Percentiles rank a stretch among this genome's conserved stretches.
Evolutionary conservation across 2,113 vertebrate genomes (phyloP).

Genomic region (Pao palembangensis): DNA sequence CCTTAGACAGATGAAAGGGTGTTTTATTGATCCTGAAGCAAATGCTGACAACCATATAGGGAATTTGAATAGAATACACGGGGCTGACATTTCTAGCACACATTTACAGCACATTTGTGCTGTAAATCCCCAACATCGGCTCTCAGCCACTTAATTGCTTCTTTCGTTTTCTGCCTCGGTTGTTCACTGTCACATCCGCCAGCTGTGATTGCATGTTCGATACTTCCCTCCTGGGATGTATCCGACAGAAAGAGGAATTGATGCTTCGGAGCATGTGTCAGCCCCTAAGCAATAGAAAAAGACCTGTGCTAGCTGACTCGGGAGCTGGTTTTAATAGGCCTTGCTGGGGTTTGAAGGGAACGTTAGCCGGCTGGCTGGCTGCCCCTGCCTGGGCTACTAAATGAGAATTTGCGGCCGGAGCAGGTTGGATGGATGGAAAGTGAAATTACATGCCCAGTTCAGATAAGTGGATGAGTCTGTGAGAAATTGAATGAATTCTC

Average conservation of each 20-base stretch:
- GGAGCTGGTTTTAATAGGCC: constrained; percentile 40
- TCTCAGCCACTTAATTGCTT: too few species aligned
- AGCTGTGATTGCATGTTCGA: neutral
- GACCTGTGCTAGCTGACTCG: constrained; percentile 19
- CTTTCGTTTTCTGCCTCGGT: neutral
- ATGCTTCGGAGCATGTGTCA: constrained; percentile 12
- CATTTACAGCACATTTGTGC: too few species aligned
- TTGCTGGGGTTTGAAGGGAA: constrained; percentile 41
- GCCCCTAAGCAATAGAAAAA: constrained; percentile 15
- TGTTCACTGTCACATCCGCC: neutral
- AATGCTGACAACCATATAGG: too few species aligned
- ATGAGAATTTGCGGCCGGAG: constrained; percentile 44
- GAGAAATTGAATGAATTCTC: constrained; percentile 49
- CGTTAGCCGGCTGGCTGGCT: constrained; percentile 11
- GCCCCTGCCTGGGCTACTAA: constrained; percentile 31
- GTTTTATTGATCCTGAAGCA: too few species aligned
- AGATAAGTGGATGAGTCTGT: constrained; percentile 48
- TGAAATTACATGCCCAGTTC: constrained; percentile 47
- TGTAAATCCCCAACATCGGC: too few species aligned
- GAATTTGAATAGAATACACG: too few species aligned
- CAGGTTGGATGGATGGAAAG: constrained; percentile 43
- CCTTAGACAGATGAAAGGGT: too few species aligned
- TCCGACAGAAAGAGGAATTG: constrained; percentile 35
- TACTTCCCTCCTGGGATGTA: constrained; percentile 13
- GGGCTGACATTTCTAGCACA: too few species aligned